Evolutionary conservation across 37 sponge, comb jelly and placozoan species (phyloP), one percentile per base, ranked within the genome.

Genomic region (Geodia barretti): DNA sequence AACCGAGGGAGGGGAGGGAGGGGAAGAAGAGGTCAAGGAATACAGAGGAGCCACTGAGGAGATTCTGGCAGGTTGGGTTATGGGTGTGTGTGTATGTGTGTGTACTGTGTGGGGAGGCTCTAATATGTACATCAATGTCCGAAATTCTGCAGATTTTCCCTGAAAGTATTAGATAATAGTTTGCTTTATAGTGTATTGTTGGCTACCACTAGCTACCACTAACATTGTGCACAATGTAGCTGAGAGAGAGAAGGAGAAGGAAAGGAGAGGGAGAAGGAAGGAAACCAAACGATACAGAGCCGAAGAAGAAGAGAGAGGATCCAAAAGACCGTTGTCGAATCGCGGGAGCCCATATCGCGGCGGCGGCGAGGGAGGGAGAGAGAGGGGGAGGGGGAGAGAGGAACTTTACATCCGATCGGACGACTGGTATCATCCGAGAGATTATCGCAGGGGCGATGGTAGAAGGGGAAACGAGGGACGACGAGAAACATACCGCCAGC

Each of bases 351-450:
- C 68, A 31, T 14, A 2, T 9, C n/a, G 43, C 54, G 28, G 59
- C 8, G 74, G 31, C 30, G 23, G 74, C 21, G 68, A 67, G 1
- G 34, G 47, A 35, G 77, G 34, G 38, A 54, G 37, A 60, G 75
- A 54, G 61, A 72, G 8, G 73, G 40, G 40, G 37, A 26, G n/a
- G 21, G 41, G 8, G 7, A 5, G 38, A 8, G 41, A 30, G 4
- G 14, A 31, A 47, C 54, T 17, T 47, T 14, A 17, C 14, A 17
- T 17, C 14, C 54, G 11, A 17, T 14, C 54, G 14, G 54, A 47
- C 54, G 54, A 47, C 7, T 14, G 54, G 54, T 47, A 47, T 14
- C 14, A 47, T 47, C 14, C 54, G 14, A 47, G 54, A 14, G 54
- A 47, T 47, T 14, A 14, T 17, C 7, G 54, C 7, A 14, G 54